Conservation (phyloP, 2,113 vertebrate species). For the Phalacrocorax carbo region DNA sequence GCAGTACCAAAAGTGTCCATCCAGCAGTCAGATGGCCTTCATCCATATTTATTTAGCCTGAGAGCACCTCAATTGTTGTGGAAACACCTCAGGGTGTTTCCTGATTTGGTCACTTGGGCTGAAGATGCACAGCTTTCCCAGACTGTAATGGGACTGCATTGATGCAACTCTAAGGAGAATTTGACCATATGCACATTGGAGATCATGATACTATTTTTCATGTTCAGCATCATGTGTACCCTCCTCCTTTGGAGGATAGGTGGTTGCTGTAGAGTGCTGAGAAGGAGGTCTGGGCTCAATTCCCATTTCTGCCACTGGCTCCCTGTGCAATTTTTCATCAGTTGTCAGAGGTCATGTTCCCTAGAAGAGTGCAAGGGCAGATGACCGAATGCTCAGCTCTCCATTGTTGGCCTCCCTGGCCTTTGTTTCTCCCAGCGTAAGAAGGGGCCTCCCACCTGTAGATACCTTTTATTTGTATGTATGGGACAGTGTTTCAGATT, state of each 20-base stretch:
- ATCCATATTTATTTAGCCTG: background rate
- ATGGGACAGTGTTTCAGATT: background rate
- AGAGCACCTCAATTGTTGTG: background rate
- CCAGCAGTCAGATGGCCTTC: background rate
- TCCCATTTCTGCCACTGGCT: background rate
- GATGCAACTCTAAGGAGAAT: background rate
- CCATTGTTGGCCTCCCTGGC: background rate
- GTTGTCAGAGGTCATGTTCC: background rate
- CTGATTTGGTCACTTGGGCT: background rate
- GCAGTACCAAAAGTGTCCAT: background rate
- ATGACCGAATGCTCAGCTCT: background rate
- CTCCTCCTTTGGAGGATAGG: background rate
- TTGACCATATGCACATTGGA: background rate
- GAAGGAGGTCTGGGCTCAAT: background rate
- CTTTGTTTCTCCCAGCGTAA: background rate
- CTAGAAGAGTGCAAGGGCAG: background rate
- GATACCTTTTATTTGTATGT: background rate
- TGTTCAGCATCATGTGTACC: background rate
- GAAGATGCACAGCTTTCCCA: background rate
- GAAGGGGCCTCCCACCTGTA: background rate
- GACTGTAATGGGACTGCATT: background rate
- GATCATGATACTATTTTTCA: background rate
- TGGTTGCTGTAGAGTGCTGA: background rate
- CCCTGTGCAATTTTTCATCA: background rate
- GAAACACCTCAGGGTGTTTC: background rate